Percentiles rank a stretch among this genome's conserved stretches.
These are phyloP conservation scores for Pollenia amentaria DNA, from an alignment of 2,888 invertebrate species.

Conservation along the genomic window DNA sequence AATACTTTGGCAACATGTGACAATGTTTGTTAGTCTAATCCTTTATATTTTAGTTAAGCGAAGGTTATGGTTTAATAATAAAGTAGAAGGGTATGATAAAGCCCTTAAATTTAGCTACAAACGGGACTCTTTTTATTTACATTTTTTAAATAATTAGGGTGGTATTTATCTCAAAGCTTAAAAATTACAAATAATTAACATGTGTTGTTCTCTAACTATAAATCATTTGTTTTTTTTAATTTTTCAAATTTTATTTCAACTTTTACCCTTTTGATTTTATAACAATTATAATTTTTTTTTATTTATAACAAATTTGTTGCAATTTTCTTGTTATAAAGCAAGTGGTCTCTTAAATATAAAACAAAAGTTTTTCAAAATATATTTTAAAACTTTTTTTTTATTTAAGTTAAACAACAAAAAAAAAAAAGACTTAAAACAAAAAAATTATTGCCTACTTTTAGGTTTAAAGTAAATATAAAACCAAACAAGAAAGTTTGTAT, in stretches of 20 bases:
- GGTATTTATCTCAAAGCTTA: conserved; percentile 49
- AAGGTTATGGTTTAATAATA: conserved; percentile 55
- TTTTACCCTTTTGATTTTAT: conserved; percentile 31
- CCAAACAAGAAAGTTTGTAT: conserved; percentile 56
- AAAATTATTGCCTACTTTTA: conserved; percentile 72
- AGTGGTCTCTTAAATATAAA: conserved; percentile 46
- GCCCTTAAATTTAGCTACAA: conserved; percentile 35
- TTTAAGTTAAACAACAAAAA: conserved; percentile 51
- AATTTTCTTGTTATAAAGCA: conserved; percentile 63
- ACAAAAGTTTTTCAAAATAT: conserved; percentile 44
- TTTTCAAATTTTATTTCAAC: conserved; percentile 4
- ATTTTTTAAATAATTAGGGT: conserved; percentile 57
- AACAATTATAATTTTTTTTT: conserved; percentile 46
- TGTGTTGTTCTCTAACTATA: conserved; percentile 64
- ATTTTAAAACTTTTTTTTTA: conserved; percentile 55
- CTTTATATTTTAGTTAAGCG: conserved; percentile 39
- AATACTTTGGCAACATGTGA: conserved; percentile 64
- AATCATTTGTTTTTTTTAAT: conserved; percentile 43
- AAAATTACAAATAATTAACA: conserved; percentile 66
- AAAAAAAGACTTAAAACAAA: conserved; percentile 36
- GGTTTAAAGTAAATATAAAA: conserved; percentile 43
- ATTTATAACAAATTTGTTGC: conserved; percentile 58
- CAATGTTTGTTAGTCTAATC: conserved; percentile 68
- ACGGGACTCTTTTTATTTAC: conserved; percentile 60
- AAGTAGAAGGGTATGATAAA: conserved; percentile 31